phyloP scores from a whole-genome alignment of 2,113 vertebrate genomes.

The Cyprinodon variegatus region DNA sequence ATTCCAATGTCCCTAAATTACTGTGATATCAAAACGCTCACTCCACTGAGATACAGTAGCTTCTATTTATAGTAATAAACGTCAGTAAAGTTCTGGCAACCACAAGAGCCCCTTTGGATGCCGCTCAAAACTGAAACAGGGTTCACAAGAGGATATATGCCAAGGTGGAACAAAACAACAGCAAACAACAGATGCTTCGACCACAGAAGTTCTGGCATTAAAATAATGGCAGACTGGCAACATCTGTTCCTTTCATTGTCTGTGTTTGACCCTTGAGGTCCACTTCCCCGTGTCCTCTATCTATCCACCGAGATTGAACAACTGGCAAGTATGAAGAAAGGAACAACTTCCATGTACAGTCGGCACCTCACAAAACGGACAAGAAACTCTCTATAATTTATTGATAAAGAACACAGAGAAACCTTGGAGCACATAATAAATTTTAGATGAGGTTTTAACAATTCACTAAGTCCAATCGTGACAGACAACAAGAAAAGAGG shows the following conservation, averaged over 20 bases:
- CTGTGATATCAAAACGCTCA: slow-evolving; percentile 40
- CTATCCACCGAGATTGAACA: slow-evolving; percentile 46
- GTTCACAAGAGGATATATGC: slow-evolving; percentile 35
- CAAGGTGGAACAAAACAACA: slow-evolving; percentile 43
- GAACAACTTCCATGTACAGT: slow-evolving; percentile 18
- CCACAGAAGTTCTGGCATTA: slow-evolving; percentile 48
- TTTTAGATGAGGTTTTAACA: slow-evolving; percentile 34
- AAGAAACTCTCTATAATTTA: background rate
- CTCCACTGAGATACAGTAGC: slow-evolving; percentile 53
- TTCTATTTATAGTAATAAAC: slow-evolving; percentile 77
- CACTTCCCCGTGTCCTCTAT: slow-evolving; percentile 57
- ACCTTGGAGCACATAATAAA: slow-evolving; percentile 18
- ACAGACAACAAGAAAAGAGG: slow-evolving; percentile 11
- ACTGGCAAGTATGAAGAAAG: slow-evolving; percentile 43
- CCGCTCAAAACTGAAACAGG: slow-evolving; percentile 39
- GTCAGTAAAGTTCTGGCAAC: slow-evolving; percentile 66
- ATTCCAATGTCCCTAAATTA: slow-evolving; percentile 17
- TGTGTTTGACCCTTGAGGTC: slow-evolving; percentile 54
- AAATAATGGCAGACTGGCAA: slow-evolving; percentile 64
- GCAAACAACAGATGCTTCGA: slow-evolving; percentile 73
- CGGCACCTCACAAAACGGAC: slow-evolving; percentile 14
- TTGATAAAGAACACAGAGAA: slow-evolving; percentile 12
- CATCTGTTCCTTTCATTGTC: slow-evolving; percentile 56
- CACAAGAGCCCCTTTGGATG: slow-evolving; percentile 55
- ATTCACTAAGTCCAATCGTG: slow-evolving; percentile 15